Evolutionary conservation across 2,797 vertebrate genomes (phyloP), one percentile per base, ranked within the genome.

Genomic region (Syngnathus acus): DNA sequence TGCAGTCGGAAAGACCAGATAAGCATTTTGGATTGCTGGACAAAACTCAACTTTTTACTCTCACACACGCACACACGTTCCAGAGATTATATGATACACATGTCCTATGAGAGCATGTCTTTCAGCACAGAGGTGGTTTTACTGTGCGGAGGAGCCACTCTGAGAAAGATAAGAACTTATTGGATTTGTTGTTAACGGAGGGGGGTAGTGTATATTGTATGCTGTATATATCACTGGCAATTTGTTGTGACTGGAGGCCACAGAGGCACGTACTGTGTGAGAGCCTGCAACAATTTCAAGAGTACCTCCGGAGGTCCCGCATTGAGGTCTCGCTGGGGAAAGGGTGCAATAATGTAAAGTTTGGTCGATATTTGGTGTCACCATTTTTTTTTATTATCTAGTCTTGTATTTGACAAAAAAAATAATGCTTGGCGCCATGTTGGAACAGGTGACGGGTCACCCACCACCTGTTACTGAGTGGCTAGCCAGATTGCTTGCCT

Each of bases 1-100:
- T 79, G 78, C 80, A 81, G 82, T 82, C 86, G 78, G 76, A 86
- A 84, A 82, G 84, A 77, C 79, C 75, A 75, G 84, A 87, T 86
- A 86, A 86, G 80, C 78, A 86, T 80, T 84, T 74, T 85, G 83
- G 77, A 83, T 84, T 80, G 72, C 64, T 82, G 77, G 77, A 72
- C 82, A 76, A 75, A 70, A 77, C 68, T 75, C 39, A 75, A 74
- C 66, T 79, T 65, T 79, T 71, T 67, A 59, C 72, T 73, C 53
- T 57, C 32, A 65, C 60, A 57, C 61, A 45, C 9, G 55, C 1
- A 42, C 26, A 57, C 57, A 68, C 26, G 59, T 45, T 26, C 10
- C 59, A 68, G 65, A 72, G 78, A 83, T 71, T 68, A 83, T 74
- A 78, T 68, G 74, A 86, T 79, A 80, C 68, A 74, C 66, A 65